Base-by-base conservation (phyloP, 2,113 vertebrate genomes). In the Petroica traversi region DNA sequence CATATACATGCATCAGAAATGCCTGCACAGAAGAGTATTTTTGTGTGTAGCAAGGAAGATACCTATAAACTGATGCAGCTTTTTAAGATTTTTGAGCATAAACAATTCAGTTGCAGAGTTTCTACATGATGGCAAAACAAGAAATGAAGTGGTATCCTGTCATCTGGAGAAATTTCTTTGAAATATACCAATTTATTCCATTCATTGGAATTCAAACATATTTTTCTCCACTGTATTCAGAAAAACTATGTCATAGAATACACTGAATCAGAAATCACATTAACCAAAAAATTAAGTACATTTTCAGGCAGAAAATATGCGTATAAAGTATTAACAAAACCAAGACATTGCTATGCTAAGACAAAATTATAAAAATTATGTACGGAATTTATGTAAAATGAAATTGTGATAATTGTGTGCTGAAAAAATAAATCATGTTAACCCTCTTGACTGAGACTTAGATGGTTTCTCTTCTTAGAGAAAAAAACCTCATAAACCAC, bases 401-500 rank as follows among this genome's bases (percentile, higher is more conserved):
- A 96, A 66, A 45, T 89, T 36, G 48, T 1, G 6, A 84, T 97
- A 97, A 97, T 93, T 92, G 61, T 95, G 49, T 90, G 78, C 77
- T 96, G 96, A 84, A 84, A 97, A 78, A 85, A 96, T 93, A 96
- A 97, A 96, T 97, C 85, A 95, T 81, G 59, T 85, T 96, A 98
- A 89, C 61, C 54, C 55, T 96, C 72, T 95, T 98, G 84, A 97
- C 88, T 97, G 59, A 83, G 75, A 93, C 71, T 97, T 97, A 82
- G 19, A 82, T 48, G 38, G 67, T 91, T 97, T 97, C 86, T 88
- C 68, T 95, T 97, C 76, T 88, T 94, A 94, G 81, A 85, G 57
- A 58, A 89, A 87, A 76, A 95, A 92, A 26, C 45, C 68, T 95
- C 85, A 95, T 96, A 97, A 97, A 96, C 85, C 61, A 95, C 75